A percentile compares a stretch with the other conserved stretches of the same genome.
These are phyloP conservation scores for Uropetala carovei DNA, from an alignment of 2,888 invertebrate species.

Conservation along the genomic window DNA sequence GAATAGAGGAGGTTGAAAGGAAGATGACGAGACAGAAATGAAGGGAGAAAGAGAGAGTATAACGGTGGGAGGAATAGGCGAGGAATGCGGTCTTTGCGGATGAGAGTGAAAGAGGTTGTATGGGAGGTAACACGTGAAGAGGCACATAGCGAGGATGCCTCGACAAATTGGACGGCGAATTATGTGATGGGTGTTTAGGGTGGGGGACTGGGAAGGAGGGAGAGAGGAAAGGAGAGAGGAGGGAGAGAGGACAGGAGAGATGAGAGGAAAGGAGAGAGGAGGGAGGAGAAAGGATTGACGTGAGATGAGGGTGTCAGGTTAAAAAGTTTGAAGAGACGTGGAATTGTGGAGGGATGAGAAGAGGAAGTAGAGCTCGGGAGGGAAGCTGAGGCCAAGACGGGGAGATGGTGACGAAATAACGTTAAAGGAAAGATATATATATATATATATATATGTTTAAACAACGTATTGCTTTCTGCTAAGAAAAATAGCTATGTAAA, in stretches of 20 bases:
- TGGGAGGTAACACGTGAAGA: neutral
- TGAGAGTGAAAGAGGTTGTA: neutral
- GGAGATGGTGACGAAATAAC: no score
- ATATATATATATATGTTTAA: no score
- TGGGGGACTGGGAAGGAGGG: no score
- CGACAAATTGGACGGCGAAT: constrained; percentile 59
- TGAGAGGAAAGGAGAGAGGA: neutral
- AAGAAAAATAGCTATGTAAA: no score
- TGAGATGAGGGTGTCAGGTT: constrained; percentile 12
- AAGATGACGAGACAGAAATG: constrained; percentile 1
- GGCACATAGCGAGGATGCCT: constrained; percentile 14
- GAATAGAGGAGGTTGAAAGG: no score
- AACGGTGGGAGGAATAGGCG: neutral
- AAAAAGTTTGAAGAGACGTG: neutral
- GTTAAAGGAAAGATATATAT: no score
- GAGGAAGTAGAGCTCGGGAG: neutral
- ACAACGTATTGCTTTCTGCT: no score
- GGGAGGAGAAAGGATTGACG: neutral
- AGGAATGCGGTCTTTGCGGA: neutral
- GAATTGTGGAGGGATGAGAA: neutral
- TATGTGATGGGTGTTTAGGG: neutral
- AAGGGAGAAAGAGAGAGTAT: neutral
- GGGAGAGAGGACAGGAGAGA: no score
- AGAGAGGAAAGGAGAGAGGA: no score
- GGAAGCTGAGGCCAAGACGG: neutral